Evolutionary conservation across 2,797 vertebrate species (phyloP).

Genomic region (Pangasius djambal): DNA sequence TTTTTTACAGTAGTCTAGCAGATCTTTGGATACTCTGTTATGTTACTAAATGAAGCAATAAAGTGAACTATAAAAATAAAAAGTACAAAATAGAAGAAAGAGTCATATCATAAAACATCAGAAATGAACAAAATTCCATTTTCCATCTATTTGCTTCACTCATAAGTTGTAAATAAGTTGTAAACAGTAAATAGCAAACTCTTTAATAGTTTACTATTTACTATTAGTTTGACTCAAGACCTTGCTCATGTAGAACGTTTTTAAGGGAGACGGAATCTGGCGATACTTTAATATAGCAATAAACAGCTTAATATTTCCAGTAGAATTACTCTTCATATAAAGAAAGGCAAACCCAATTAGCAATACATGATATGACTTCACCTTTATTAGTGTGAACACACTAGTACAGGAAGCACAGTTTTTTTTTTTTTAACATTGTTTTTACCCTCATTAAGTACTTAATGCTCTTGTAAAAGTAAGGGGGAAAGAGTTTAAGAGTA

Average conservation of each 20-base stretch:
- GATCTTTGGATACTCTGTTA: neutral
- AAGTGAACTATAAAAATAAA: neutral
- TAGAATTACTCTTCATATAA: conserved; percentile 33
- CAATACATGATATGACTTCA: conserved; percentile 71
- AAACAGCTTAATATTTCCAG: conserved; percentile 36
- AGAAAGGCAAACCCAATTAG: conserved; percentile 47
- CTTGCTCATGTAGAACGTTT: neutral
- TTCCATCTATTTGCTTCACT: neutral
- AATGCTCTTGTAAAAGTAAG: conserved; percentile 78
- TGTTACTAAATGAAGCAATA: neutral
- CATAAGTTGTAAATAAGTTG: too few species aligned
- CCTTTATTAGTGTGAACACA: conserved; percentile 77
- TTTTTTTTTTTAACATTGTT: conserved; percentile 67
- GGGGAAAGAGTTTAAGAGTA: conserved; percentile 69
- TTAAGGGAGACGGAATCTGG: neutral
- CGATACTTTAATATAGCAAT: too few species aligned
- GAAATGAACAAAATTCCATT: neutral
- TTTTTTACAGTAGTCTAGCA: neutral
- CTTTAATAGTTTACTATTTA: neutral
- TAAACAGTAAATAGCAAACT: too few species aligned
- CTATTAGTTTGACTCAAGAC: neutral
- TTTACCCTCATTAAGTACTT: conserved; percentile 77
- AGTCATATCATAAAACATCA: neutral
- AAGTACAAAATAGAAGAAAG: neutral
- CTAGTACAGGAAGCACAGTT: conserved; percentile 72